Evolutionary conservation across 2,797 vertebrate genomes (phyloP), one percentile per base, ranked within the genome.

Genomic region (Chromis chromis): DNA sequence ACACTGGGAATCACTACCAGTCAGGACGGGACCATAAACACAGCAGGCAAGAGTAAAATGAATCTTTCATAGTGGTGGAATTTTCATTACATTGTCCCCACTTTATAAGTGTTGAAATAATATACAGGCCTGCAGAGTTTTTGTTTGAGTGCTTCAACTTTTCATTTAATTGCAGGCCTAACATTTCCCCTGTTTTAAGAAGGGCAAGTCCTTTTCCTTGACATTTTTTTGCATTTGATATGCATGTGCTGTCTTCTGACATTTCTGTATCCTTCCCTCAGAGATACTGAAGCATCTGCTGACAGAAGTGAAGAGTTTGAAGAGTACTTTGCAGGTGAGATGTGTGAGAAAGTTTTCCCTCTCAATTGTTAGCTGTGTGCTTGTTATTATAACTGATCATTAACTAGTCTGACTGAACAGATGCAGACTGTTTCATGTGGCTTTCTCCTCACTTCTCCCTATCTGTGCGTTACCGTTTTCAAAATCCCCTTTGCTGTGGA

Each of bases 261-360:
- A 75, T 90, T 79, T 89, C 54, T 70, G 8, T 79, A 13, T 87
- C 70, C 66, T 52, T 80, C 66, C 83, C 65, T 68, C 77, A 95
- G 94, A 92, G 74, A 83, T 93, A 50, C 73, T 95, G 75, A 86
- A 83, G 72, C 75, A 69, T 77, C 87, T 95, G n/a, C 84, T 94
- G 72, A 72, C 73, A 56, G 94, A 95, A 74, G 81, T 94, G 76
- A 92, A 76, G 76, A 90, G 70, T 70, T 63, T 94, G 76, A 94
- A 86, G 80, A 91, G 72, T 48, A 90, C 89, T 36, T 81, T 94
- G 62, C 87, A 94, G 95, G 95, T 95, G 63, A 92, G 91, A 59
- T 39, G 48, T 24, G 17, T 25, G 25, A 0, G 0, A 22, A 53
- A 52, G n/a, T 27, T 61, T 63, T 56, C 16, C 62, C 57, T 64